A percentile compares a stretch with the other conserved stretches of the same genome.
phyloP scores from a whole-genome alignment of 2,888 invertebrate genomes.

The Drosophila aldrichi region DNA sequence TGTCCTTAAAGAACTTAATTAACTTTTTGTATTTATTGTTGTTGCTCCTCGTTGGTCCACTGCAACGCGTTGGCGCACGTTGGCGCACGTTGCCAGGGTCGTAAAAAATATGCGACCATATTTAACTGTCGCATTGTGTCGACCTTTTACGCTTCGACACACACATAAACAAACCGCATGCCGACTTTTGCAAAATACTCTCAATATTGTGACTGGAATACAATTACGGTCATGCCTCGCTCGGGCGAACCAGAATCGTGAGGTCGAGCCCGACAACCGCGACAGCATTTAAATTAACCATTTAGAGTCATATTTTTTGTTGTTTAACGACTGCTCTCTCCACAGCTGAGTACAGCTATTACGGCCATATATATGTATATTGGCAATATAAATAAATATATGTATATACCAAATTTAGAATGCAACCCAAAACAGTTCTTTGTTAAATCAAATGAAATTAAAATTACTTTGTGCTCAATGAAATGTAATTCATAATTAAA shows the following conservation, averaged over 20 bases:
- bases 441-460: not conserved
- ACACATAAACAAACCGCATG: constrained; percentile 71
- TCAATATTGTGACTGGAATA: constrained; percentile 68
- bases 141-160: constrained; percentile 73
- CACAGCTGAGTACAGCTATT: not conserved
- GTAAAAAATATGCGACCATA: constrained; percentile 70
- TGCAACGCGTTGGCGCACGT: constrained; percentile 23
- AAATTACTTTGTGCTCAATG: not conserved
- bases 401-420: not conserved
- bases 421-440: not conserved
- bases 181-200: constrained; percentile 56
- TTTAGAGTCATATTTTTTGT: constrained; percentile 41
- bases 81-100: constrained; percentile 30
- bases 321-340: not conserved
- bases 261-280: constrained; percentile 8
- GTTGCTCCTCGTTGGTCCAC: constrained; percentile 12
- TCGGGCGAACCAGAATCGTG: not conserved
- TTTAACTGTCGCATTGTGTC: constrained; percentile 74
- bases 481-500: not conserved
- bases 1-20: constrained; percentile 78
- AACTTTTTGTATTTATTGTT: constrained; percentile 52
- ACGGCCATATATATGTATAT: constrained; percentile 3
- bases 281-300: constrained; percentile 60
- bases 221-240: constrained; percentile 32
- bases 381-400: not conserved